A percentile compares a stretch with the other conserved stretches of the same genome.
These are phyloP conservation scores for Atrina japonica DNA, from an alignment of 2,888 invertebrate species.

Conservation along the genomic window DNA sequence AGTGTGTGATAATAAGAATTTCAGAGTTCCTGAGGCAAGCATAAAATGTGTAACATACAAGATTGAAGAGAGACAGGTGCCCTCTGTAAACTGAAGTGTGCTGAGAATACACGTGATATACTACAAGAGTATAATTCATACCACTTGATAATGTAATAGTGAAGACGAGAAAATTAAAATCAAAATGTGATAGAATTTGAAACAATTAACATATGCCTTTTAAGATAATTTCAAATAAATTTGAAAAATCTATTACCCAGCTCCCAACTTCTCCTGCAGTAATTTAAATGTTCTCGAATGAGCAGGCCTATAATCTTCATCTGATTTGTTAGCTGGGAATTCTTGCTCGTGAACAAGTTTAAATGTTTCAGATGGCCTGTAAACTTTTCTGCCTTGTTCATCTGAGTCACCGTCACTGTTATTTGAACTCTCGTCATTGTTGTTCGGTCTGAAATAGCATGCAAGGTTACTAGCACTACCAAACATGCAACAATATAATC, in stretches of 20 bases:
- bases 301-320: constrained; percentile 56
- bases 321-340: constrained; percentile 42
- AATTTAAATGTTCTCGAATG: constrained; percentile 72
- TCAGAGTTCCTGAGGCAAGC: too few relatives aligned
- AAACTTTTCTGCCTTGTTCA: constrained; percentile 60
- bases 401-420: constrained; percentile 44
- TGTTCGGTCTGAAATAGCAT: constrained; percentile 44
- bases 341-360: constrained; percentile 71
- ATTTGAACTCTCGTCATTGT: constrained; percentile 15
- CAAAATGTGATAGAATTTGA: too few relatives aligned
- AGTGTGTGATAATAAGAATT: too few relatives aligned
- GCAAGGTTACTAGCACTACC: constrained; percentile 20
- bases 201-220: too few relatives aligned
- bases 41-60: too few relatives aligned
- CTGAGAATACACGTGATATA: too few relatives aligned
- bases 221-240: too few relatives aligned
- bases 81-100: too few relatives aligned
- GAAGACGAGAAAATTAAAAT: too few relatives aligned
- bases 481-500: neutral
- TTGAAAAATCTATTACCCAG: constrained; percentile 29
- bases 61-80: too few relatives aligned
- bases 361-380: constrained; percentile 74
- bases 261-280: constrained; percentile 66
- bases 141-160: too few relatives aligned
- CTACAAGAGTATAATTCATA: too few relatives aligned